Evolutionary conservation across 2,113 vertebrate species (phyloP), one percentile per base, ranked within the genome.

Genomic region (Hydrolagus affinis): DNA sequence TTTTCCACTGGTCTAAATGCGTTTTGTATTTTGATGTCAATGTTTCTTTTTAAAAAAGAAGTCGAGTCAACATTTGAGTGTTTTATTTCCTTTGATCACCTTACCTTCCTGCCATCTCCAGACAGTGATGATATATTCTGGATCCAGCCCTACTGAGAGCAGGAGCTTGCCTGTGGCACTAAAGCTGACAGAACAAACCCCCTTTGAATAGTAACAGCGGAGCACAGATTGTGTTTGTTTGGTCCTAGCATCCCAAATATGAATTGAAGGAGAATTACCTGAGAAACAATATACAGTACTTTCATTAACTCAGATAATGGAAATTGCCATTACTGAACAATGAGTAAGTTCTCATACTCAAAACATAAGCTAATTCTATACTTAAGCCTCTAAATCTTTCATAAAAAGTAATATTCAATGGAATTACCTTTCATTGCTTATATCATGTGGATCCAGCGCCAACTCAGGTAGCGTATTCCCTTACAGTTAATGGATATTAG

Each of bases 31-130:
- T 85, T 11, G 64, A 66, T 23, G 11, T 25, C 2, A 17, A 60
- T 62, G 14, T 75, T 85, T 23, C 2, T n/a, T 59, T 85, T 44
- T 44, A 23, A 70, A 70, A 9, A 17, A 9, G 70, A 9, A 70
- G 4, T 70, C 17, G 11, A 23, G 17, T 70, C 70, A 44, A 44
- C 44, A 44, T 44, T 71, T 11, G n/a, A 23, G n/a, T 71, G n/a
- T 1, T n/a, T n/a, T 8, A 14, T 44, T 28, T 32, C 32, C 30
- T 74, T 14, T 14, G 8, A 28, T 28, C 59, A 62, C 17, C 74
- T 86, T 92, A 97, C 96, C 97, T 97, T 99, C 98, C 88, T 99
- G 98, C 98, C 98, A 98, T 86, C 96, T 97, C 97, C 97, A 98
- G 90, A 99, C 95, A 91, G 97, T 97, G 85, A 99, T 85, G 0